These are phyloP conservation scores for Morinoia aosen DNA, from an alignment of 2,888 invertebrate species.

Conservation along the genomic window DNA sequence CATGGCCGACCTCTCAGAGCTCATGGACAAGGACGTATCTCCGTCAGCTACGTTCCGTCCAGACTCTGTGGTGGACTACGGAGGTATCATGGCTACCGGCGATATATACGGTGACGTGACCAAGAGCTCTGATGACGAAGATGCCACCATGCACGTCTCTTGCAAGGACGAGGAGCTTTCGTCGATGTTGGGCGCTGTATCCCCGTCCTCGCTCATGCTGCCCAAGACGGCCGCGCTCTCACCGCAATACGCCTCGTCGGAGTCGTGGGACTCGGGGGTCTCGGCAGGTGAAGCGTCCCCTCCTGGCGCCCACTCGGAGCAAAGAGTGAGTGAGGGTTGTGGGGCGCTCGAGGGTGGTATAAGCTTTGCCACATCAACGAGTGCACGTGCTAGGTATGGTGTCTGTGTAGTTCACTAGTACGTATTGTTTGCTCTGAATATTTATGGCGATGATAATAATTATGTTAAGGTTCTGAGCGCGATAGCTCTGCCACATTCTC, in stretches of 20 bases:
- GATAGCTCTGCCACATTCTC: no score
- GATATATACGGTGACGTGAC: not conserved
- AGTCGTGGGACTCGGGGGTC: slow-evolving; percentile 30
- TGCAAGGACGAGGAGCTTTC: not conserved
- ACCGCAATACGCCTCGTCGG: not conserved
- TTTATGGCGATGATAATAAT: no score
- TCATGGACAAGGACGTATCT: not conserved
- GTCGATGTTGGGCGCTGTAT: not conserved
- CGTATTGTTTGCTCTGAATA: no score
- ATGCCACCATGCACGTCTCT: not conserved
- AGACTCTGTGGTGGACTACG: not conserved
- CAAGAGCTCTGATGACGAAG: not conserved
- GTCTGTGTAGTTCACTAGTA: no score
- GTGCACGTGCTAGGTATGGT: no score
- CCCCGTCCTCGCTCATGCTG: not conserved
- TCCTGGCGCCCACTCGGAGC: not conserved
- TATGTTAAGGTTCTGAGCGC: no score
- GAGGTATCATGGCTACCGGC: not conserved
- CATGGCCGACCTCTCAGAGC: not conserved
- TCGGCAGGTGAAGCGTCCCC: slow-evolving; percentile 18
- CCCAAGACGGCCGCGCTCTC: not conserved
- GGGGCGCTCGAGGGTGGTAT: no score
- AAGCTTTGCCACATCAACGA: no score
- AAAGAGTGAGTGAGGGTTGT: not conserved
- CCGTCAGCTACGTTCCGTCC: not conserved